These are phyloP conservation scores for Aleiodes alternator DNA, from an alignment of 2,888 invertebrate species.

Conservation along the genomic window DNA sequence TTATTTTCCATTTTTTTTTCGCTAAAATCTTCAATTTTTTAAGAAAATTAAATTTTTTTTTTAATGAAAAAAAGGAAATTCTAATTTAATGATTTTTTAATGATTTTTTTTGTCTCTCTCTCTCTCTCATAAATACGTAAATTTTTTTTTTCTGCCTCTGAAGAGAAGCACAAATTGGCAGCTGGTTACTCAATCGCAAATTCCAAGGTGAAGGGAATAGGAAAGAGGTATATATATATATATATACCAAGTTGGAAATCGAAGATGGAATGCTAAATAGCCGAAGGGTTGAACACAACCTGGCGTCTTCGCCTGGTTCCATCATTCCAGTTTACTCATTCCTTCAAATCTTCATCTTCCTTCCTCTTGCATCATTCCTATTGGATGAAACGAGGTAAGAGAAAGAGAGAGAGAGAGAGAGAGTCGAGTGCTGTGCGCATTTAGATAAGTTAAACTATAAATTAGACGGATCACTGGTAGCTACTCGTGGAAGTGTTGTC, in stretches of 20 bases:
- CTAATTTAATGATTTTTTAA: too few relatives aligned
- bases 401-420: conserved; percentile 2
- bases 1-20: too few relatives aligned
- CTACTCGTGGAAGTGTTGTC: conserved; percentile 73
- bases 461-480: conserved; percentile 74
- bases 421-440: conserved; percentile 68
- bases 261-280: conserved; percentile 74
- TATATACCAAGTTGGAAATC: conserved; percentile 63
- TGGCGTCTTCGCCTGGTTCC: conserved; percentile 50
- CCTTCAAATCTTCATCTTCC: conserved; percentile 35
- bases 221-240: not conserved
- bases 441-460: conserved; percentile 75
- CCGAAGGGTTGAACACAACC: conserved; percentile 69
- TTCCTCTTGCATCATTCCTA: conserved; percentile 32
- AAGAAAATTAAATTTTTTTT: too few relatives aligned
- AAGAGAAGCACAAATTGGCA: conserved; percentile 12
- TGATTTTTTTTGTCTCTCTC: too few relatives aligned
- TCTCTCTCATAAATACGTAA: too few relatives aligned
- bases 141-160: too few relatives aligned
- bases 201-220: conserved; percentile 11
- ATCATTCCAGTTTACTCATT: conserved; percentile 46
- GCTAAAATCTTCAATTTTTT: too few relatives aligned
- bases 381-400: not conserved
- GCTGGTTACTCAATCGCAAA: conserved; percentile 33
- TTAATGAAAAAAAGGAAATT: too few relatives aligned